phyloP scores from a whole-genome alignment of 2,113 vertebrate genomes.

The Andinoacara biseriatus region DNA sequence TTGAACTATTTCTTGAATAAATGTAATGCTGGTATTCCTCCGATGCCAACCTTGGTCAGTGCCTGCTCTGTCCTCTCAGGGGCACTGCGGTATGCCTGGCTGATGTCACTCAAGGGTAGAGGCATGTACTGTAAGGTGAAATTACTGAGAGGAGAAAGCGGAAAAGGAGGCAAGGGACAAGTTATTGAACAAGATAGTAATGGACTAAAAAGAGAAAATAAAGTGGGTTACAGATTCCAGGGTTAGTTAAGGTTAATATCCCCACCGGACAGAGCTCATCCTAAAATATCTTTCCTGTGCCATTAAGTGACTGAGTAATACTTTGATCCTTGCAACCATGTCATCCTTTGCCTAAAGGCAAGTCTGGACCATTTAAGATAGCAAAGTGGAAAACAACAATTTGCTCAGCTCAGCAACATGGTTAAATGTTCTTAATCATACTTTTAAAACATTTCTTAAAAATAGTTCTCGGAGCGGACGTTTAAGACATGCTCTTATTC shows the following conservation, averaged over 20 bases:
- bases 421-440: conserved; percentile 6
- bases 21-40: background rate
- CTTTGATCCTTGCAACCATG: conserved; percentile 65
- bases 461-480: background rate
- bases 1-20: background rate
- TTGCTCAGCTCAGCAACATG: conserved; percentile 25
- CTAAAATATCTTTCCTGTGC: conserved; percentile 51
- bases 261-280: conserved; percentile 43
- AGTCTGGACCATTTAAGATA: conserved; percentile 61
- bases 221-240: conserved; percentile 51
- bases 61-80: conserved; percentile 90
- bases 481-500: background rate
- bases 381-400: conserved; percentile 54
- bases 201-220: conserved; percentile 10
- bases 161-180: conserved; percentile 5
- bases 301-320: conserved; percentile 44
- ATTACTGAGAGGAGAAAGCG: conserved; percentile 80
- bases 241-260: conserved; percentile 59
- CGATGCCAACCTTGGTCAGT: conserved; percentile 84
- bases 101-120: conserved; percentile 90
- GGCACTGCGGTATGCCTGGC: conserved; percentile 87
- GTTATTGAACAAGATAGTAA: conserved; percentile 30
- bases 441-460: background rate
- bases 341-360: conserved; percentile 51
- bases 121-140: conserved; percentile 93